Conservation (phyloP, 23 tunicate genomes). For the Trididemnum miniatum region DNA sequence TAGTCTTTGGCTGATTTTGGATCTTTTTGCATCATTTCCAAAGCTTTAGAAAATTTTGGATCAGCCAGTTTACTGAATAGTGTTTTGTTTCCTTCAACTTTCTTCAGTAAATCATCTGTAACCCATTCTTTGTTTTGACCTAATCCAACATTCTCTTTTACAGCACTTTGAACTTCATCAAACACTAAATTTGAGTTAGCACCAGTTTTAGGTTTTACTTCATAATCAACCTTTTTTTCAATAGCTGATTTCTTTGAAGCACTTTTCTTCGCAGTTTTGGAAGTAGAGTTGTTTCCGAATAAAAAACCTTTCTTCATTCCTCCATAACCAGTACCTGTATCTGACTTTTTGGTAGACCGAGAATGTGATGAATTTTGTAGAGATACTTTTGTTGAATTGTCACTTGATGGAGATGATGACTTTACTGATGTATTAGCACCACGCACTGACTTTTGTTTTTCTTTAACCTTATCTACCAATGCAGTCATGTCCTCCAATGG, state of each 20-base stretch:
- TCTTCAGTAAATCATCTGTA: slow-evolving; percentile 63
- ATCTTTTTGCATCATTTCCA: slow-evolving; percentile 73
- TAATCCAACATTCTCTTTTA: slow-evolving; percentile 36
- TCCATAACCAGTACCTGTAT: slow-evolving; percentile 42
- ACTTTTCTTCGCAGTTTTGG: not conserved
- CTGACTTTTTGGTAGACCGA: not conserved
- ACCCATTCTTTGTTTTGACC: slow-evolving; percentile 46
- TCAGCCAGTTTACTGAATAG: slow-evolving; percentile 56
- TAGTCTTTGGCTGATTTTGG: slow-evolving; percentile 79
- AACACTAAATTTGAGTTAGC: slow-evolving; percentile 31
- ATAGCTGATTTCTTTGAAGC: not conserved
- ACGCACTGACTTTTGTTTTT: slow-evolving; percentile 21
- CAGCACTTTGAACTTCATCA: slow-evolving; percentile 73
- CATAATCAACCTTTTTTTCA: slow-evolving; percentile 30
- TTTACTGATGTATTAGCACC: not conserved
- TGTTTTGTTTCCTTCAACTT: slow-evolving; percentile 60
- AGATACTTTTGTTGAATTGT: not conserved
- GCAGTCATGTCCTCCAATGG: slow-evolving; percentile 78
- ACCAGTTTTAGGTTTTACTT: slow-evolving; percentile 29
- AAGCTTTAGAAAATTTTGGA: slow-evolving; percentile 64
- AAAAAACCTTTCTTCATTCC: slow-evolving; percentile 91
- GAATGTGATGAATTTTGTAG: too few species aligned
- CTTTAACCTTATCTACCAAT: slow-evolving; percentile 59
- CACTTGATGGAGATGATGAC: not conserved
- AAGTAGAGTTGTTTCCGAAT: slow-evolving; percentile 49